phyloP scores from a whole-genome alignment of 1,140 invertebrate genomes.

The Campodea augens region DNA sequence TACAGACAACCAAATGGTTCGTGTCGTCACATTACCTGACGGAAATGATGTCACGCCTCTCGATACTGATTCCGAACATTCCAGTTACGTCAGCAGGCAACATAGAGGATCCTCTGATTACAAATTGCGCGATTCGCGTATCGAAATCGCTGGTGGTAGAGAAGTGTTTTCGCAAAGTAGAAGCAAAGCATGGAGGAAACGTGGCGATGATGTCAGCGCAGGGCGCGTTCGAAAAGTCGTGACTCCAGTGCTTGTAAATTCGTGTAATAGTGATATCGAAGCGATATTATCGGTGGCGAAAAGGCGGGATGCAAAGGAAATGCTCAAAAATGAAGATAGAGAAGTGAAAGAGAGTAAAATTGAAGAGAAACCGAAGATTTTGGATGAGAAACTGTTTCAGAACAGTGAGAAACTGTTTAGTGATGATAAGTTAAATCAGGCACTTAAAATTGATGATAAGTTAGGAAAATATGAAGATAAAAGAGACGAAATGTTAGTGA shows the following conservation, averaged over 20 bases:
- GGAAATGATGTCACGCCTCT: slow-evolving; percentile 25
- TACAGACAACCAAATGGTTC: neutral
- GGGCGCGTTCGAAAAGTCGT: slow-evolving; percentile 29
- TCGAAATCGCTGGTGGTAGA: slow-evolving; percentile 68
- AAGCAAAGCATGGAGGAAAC: slow-evolving; percentile 52
- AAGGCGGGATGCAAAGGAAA: neutral
- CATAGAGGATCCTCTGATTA: slow-evolving; percentile 6
- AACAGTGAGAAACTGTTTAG: too few species aligned
- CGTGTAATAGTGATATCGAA: too few species aligned
- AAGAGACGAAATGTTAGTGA: slow-evolving; percentile 11
- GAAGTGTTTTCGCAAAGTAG: slow-evolving; percentile 68
- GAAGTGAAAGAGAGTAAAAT: too few species aligned
- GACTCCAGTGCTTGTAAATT: slow-evolving; percentile 30
- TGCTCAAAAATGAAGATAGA: slow-evolving; percentile 11
- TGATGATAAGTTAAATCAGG: too few species aligned
- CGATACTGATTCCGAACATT: slow-evolving; percentile 19
- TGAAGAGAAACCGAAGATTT: too few species aligned
- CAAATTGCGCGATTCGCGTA: slow-evolving; percentile 34
- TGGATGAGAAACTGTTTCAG: too few species aligned
- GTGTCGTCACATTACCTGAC: neutral
- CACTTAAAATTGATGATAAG: slow-evolving; percentile 14
- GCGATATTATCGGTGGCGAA: neutral
- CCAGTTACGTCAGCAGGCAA: slow-evolving; percentile 23
- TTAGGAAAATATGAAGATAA: slow-evolving; percentile 11
- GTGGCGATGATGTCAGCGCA: slow-evolving; percentile 30